Percentiles rank a stretch among this genome's conserved stretches.
Conservation (phyloP, 1,140 invertebrate species). For the Frieseomelitta varia region DNA sequence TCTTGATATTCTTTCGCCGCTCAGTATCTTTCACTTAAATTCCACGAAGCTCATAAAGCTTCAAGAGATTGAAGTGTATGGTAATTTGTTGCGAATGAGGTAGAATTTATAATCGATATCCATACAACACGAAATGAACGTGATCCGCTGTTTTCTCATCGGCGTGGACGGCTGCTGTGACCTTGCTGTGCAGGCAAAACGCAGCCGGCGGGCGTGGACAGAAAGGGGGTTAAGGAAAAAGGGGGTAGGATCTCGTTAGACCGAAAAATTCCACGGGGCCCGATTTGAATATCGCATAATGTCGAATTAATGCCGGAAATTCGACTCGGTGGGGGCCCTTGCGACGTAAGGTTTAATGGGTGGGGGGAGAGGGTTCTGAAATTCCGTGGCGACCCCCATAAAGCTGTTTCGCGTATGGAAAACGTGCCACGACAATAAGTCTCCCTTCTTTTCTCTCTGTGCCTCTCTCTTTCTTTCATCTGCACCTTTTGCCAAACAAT, state of each 20-base stretch:
- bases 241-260: slow-evolving; percentile 73
- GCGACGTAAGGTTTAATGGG: slow-evolving; percentile 52
- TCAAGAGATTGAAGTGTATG: too few species aligned
- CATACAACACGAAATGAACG: not conserved
- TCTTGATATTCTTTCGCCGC: too few species aligned
- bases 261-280: slow-evolving; percentile 72
- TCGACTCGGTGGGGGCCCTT: slow-evolving; percentile 70
- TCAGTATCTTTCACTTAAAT: too few species aligned
- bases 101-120: too few species aligned
- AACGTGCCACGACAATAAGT: slow-evolving; percentile 59
- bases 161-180: not conserved
- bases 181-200: slow-evolving; percentile 22
- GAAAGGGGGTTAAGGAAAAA: slow-evolving; percentile 47
- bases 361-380: slow-evolving; percentile 31
- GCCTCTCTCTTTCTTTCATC: not conserved
- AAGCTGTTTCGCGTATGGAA: slow-evolving; percentile 67
- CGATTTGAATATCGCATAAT: slow-evolving; percentile 80
- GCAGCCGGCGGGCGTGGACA: slow-evolving; percentile 22
- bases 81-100: too few species aligned
- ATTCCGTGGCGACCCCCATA: slow-evolving; percentile 66
- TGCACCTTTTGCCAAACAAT: slow-evolving; percentile 21
- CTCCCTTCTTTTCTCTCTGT: slow-evolving; percentile 1
- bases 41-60: too few species aligned
- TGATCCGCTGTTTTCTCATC: not conserved
- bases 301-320: slow-evolving; percentile 78